These are phyloP conservation scores for Liposcelis brunnea DNA, from an alignment of 2,888 invertebrate species.

Conservation along the genomic window DNA sequence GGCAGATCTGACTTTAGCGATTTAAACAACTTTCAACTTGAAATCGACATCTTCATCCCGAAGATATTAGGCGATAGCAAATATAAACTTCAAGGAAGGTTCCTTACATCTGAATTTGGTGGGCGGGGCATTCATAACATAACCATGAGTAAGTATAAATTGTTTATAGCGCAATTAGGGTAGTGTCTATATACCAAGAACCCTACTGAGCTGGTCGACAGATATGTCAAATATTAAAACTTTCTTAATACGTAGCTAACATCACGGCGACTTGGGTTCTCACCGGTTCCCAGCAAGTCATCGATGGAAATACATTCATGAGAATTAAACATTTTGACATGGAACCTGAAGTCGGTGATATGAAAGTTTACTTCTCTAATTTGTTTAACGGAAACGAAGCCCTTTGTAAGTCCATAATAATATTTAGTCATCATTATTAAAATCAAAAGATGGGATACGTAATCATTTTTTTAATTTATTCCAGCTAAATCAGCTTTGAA, in stretches of 20 bases:
- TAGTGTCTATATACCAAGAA: not conserved
- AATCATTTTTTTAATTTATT: conserved; percentile 20
- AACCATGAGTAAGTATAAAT: conserved; percentile 36
- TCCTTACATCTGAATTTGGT: conserved; percentile 40
- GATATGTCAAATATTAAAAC: conserved; percentile 2
- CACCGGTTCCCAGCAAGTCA: conserved; percentile 36
- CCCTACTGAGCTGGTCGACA: not conserved
- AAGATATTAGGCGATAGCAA: conserved; percentile 35
- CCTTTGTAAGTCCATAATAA: conserved; percentile 37
- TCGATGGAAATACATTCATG: conserved; percentile 35
- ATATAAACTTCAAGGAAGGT: conserved; percentile 41
- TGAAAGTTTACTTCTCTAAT: conserved; percentile 41
- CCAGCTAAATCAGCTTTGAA: conserved; percentile 35
- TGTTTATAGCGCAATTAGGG: not conserved
- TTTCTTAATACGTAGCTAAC: conserved; percentile 29
- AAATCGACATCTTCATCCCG: conserved; percentile 38
- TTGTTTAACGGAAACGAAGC: conserved; percentile 40
- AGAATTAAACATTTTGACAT: conserved; percentile 40
- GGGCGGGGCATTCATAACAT: conserved; percentile 40
- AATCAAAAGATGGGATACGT: not conserved
- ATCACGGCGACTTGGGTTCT: conserved; percentile 38
- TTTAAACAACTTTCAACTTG: conserved; percentile 34
- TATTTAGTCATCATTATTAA: not conserved
- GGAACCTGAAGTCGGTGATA: conserved; percentile 42
- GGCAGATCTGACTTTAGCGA: conserved; percentile 35